Base-by-base conservation (phyloP, 1,140 invertebrate species). In the Ips typographus region DNA sequence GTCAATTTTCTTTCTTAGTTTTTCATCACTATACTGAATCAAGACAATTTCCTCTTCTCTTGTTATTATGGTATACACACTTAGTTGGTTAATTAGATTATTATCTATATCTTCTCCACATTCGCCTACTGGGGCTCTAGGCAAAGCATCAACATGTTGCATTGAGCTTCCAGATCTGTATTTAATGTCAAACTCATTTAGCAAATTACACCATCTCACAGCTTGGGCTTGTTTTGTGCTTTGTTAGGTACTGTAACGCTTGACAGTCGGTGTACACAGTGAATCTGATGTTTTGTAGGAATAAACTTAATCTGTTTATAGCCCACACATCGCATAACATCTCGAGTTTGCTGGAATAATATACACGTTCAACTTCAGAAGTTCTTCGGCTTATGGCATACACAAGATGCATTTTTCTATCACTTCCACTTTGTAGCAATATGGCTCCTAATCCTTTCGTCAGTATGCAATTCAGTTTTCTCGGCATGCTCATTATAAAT, bases 281-380 rank as follows among this genome's bases (percentile, higher is more conserved):
- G 36, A 53, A 8, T 22, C 36, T 53, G 1, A 53, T 53, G 51
- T 7, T 37, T 4, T n/a, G 4, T 53, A 53, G 36, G 36, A n/a
- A 8, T 37, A 6, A 4, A n/a, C 51, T 7, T 37, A 53, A 37
- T 4, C 5, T 7, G 4, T 53, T 22, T 53, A 53, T 37, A 4
- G 51, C 22, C 51, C 51, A 53, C 4, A 53, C 51, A n/a, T n/a
- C n/a, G n/a, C n/a, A 22, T 53, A 53, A 53, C 36, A 53, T 7
- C 36, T 53, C 51, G 4, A 8, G 36, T 53, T 37, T 53, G 5
- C 51, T 53, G 4, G 6, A 53, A 53, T 53, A 22, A 53, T 53
- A 53, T n/a, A 22, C 4, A n/a, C 36, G 4, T 36, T 53, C 51
- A 8, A 37, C 36, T 8, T 53, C 51, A 37, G 51, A 53, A 8